These are phyloP conservation scores for Gila robusta DNA, from an alignment of 2,797 vertebrate genomes.

Conservation along the genomic window DNA sequence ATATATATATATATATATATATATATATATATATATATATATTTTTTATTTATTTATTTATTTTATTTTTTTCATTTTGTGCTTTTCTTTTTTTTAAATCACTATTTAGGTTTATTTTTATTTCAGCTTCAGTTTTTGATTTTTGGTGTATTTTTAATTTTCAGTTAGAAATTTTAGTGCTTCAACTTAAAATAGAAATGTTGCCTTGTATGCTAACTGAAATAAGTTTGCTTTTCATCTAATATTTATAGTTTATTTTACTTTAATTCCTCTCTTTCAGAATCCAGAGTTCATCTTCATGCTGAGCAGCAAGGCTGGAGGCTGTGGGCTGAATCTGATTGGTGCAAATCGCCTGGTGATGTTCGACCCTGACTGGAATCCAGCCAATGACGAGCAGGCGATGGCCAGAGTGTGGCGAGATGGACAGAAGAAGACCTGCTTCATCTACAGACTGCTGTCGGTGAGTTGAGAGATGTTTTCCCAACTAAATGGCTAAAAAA, in stretches of 20 bases:
- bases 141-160: background rate
- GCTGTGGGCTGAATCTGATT: slow-evolving; percentile 95
- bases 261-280: slow-evolving; percentile 68
- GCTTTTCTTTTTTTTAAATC: background rate
- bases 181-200: background rate
- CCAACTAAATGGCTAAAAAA: too few species aligned
- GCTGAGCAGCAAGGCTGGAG: slow-evolving; percentile 97
- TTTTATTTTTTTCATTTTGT: too few species aligned
- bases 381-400: slow-evolving; percentile 97
- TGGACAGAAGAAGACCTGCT: slow-evolving; percentile 96
- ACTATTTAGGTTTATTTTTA: background rate
- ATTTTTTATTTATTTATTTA: too few species aligned
- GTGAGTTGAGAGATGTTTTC: slow-evolving; percentile 82
- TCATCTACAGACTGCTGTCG: slow-evolving; percentile 93
- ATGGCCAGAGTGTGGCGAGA: slow-evolving; percentile 98
- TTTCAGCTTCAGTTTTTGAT: too few species aligned
- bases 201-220: background rate
- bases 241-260: background rate
- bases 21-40: too few species aligned
- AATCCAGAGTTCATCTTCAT: slow-evolving; percentile 97
- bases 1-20: too few species aligned
- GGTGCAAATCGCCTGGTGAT: slow-evolving; percentile 97
- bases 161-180: background rate
- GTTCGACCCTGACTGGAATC: slow-evolving; percentile 99
- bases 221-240: background rate